Evolutionary conservation across 2,888 invertebrate genomes (phyloP).

Genomic region (Cerceris rybyensis): DNA sequence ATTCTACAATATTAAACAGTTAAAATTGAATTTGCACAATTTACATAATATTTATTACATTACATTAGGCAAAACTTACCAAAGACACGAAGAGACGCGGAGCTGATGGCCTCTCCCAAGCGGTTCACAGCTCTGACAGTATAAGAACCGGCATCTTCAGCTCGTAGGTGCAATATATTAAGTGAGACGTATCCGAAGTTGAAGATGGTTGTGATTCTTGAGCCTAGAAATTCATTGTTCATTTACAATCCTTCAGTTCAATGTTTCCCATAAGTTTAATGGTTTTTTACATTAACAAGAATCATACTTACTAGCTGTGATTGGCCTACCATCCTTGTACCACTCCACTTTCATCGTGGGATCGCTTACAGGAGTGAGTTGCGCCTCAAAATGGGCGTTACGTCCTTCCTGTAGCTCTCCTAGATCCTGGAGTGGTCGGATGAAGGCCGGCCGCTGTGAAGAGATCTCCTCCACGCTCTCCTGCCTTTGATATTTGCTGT

Average conservation of each 20-base stretch:
- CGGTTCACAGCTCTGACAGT: constrained; percentile 95
- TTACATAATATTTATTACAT: background rate
- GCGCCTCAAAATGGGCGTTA: constrained; percentile 96
- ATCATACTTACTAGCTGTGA: constrained; percentile 91
- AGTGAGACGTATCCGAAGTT: constrained; percentile 99
- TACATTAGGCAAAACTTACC: constrained; percentile 73
- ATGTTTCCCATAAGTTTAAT: no score
- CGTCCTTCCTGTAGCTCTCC: constrained; percentile 94
- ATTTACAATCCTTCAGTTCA: no score
- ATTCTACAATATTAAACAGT: constrained; percentile 5
- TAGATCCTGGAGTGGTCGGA: constrained; percentile 92
- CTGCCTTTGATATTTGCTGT: constrained; percentile 92
- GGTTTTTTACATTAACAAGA: background rate
- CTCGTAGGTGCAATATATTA: constrained; percentile 98
- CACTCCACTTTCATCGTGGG: constrained; percentile 97
- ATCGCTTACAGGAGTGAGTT: constrained; percentile 95
- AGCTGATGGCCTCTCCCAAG: constrained; percentile 94
- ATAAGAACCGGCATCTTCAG: constrained; percentile 98
- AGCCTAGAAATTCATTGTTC: constrained; percentile 83
- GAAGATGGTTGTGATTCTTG: constrained; percentile 98
- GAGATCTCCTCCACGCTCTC: constrained; percentile 92
- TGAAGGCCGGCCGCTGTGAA: constrained; percentile 92
- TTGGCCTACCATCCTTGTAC: constrained; percentile 96
- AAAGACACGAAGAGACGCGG: constrained; percentile 89
- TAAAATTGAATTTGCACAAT: background rate